phyloP scores from a whole-genome alignment of 2,113 vertebrate species.

The Synodontis membranacea region DNA sequence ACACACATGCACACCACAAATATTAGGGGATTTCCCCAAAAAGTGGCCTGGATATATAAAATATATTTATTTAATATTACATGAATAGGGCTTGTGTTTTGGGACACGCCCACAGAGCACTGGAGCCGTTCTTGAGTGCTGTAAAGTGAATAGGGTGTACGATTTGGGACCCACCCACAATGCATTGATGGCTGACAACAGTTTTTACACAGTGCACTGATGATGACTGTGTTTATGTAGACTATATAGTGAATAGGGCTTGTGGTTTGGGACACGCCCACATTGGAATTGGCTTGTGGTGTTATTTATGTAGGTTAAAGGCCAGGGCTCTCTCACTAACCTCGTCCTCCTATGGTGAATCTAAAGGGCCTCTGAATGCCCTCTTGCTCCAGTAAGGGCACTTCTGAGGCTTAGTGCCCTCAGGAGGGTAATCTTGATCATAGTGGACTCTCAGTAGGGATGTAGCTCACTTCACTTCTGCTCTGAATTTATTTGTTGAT shows the following conservation, averaged over 20 bases:
- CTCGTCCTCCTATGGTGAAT: constrained; percentile 11
- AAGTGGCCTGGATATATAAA: neutral
- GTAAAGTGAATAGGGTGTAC: neutral
- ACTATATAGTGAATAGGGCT: neutral
- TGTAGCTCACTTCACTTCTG: constrained; percentile 59
- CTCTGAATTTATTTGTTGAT: constrained; percentile 54
- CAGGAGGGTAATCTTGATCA: constrained; percentile 57
- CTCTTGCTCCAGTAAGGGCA: constrained; percentile 53
- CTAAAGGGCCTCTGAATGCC: constrained; percentile 8
- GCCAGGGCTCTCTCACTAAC: neutral
- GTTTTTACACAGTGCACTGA: neutral
- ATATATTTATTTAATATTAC: neutral
- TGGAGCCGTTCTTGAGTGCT: neutral
- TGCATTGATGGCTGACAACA: neutral
- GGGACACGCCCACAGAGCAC: neutral
- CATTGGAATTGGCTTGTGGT: neutral
- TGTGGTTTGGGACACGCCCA: neutral
- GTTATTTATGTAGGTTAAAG: constrained; percentile 4
- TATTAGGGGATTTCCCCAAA: neutral
- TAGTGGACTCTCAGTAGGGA: constrained; percentile 62
- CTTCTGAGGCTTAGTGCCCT: constrained; percentile 58
- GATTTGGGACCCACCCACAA: neutral
- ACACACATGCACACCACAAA: neutral
- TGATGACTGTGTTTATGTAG: neutral
- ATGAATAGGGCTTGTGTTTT: neutral